Percentiles rank a stretch among this genome's conserved stretches.
These are phyloP conservation scores for Pseudachorutes palmiensis DNA, from an alignment of 1,140 invertebrate genomes.

Conservation along the genomic window DNA sequence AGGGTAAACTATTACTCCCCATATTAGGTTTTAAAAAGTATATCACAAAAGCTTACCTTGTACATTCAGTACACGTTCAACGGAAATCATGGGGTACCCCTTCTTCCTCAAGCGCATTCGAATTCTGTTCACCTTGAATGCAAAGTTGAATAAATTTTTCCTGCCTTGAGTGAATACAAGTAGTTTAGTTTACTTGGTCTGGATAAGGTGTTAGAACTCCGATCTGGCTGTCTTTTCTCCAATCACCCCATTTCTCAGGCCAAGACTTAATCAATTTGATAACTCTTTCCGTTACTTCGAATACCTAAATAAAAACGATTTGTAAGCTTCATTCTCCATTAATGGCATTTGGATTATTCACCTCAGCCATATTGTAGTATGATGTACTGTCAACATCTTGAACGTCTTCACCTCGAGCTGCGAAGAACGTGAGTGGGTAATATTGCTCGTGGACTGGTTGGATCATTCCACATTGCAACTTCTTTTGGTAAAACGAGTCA, in stretches of 20 bases:
- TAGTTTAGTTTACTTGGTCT: conserved; percentile 70
- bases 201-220: conserved; percentile 60
- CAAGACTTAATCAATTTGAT: conserved; percentile 46
- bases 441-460: conserved; percentile 31
- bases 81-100: conserved; percentile 64
- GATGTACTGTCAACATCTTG: conserved; percentile 72
- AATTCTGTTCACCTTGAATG: conserved; percentile 51
- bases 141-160: too few relatives aligned
- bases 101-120: conserved; percentile 66
- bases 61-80: conserved; percentile 77
- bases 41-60: conserved; percentile 51
- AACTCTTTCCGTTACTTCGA: conserved; percentile 46
- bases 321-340: conserved; percentile 26
- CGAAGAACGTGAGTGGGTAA: conserved; percentile 62
- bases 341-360: conserved; percentile 44
- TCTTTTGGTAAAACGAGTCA: conserved; percentile 34
- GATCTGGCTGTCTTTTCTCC: conserved; percentile 45
- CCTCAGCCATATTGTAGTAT: conserved; percentile 76
- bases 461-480: conserved; percentile 30
- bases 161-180: too few relatives aligned
- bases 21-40: neutral
- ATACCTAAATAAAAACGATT: conserved; percentile 49
- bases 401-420: conserved; percentile 66
- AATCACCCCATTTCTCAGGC: conserved; percentile 47
- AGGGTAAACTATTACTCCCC: neutral